These are phyloP conservation scores for Lophotriccus pileatus DNA, from an alignment of 2,797 vertebrate species.

Conservation along the genomic window DNA sequence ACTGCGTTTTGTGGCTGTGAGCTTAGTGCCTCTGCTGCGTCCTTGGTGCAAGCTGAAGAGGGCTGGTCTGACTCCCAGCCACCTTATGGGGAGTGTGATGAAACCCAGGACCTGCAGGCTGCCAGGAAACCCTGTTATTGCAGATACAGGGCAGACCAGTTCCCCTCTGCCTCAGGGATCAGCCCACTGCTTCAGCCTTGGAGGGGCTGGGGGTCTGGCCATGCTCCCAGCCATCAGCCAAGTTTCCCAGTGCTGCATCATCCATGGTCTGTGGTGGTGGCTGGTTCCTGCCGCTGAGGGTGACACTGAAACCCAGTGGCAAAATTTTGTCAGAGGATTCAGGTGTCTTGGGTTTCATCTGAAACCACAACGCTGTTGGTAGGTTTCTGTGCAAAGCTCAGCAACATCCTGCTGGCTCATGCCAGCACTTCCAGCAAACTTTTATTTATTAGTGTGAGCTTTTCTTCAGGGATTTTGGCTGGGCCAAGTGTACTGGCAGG, in stretches of 20 bases:
- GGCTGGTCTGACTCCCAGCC: not conserved
- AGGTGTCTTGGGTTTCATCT: not conserved
- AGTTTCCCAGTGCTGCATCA: fast-evolving
- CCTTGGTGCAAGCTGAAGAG: not conserved
- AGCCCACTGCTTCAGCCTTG: not conserved
- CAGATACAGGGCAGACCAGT: not conserved
- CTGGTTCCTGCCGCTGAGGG: not conserved
- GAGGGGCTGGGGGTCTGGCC: fast-evolving
- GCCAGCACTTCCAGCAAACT: not conserved
- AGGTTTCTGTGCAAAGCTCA: not conserved
- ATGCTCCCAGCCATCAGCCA: not conserved
- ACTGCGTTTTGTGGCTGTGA: fast-evolving
- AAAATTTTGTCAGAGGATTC: fast-evolving
- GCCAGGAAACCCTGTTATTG: not conserved
- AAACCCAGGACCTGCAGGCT: not conserved
- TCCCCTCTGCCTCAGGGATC: not conserved
- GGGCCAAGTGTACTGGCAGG: not conserved
- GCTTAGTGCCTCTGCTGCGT: fast-evolving
- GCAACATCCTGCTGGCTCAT: not conserved
- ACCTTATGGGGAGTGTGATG: fast-evolving
- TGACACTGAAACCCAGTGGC: not conserved
- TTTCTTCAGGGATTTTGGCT: conserved; percentile 12
- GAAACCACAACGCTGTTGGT: not conserved
- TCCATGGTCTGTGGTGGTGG: fast-evolving
- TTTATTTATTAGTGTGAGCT: not conserved